These are phyloP conservation scores for Morpho helenor DNA, from an alignment of 2,888 invertebrate species.

Conservation along the genomic window DNA sequence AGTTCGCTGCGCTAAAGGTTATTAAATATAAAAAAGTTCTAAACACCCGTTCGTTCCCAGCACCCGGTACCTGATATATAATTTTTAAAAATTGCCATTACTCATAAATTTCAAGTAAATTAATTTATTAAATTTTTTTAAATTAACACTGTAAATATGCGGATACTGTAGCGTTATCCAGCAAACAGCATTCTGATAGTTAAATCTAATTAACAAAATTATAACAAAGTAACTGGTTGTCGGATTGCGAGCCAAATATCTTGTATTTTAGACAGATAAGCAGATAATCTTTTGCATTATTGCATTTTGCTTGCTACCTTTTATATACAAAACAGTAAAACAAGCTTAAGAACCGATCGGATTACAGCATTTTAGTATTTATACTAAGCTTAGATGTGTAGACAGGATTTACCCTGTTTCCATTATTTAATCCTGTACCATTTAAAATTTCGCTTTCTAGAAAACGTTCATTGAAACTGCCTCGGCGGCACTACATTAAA, in stretches of 20 bases:
- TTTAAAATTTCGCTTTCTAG: conserved; percentile 2
- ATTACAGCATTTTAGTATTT: neutral
- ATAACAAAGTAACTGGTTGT: too few relatives aligned
- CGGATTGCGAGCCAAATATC: neutral
- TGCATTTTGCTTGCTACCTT: conserved; percentile 5
- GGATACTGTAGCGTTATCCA: too few relatives aligned
- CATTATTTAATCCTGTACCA: conserved; percentile 6
- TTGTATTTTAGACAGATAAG: neutral
- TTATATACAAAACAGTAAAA: conserved; percentile 7
- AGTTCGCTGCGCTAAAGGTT: too few relatives aligned
- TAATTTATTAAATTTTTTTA: too few relatives aligned
- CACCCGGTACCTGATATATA: too few relatives aligned
- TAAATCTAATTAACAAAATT: too few relatives aligned
- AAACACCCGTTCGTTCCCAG: too few relatives aligned
- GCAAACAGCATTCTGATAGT: too few relatives aligned
- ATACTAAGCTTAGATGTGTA: conserved; percentile 1
- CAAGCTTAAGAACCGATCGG: conserved; percentile 5
- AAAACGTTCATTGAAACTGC: conserved; percentile 2
- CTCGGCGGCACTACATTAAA: neutral
- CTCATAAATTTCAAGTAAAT: too few relatives aligned
- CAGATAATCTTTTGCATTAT: conserved; percentile 5
- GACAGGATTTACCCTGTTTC: neutral
- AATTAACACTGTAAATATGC: too few relatives aligned
- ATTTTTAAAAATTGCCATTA: too few relatives aligned
- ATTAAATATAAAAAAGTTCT: too few relatives aligned